Evolutionary conservation across 1,140 invertebrate genomes (phyloP), one percentile per base, ranked within the genome.

Genomic region (Pseudomyrmex pallidus): DNA sequence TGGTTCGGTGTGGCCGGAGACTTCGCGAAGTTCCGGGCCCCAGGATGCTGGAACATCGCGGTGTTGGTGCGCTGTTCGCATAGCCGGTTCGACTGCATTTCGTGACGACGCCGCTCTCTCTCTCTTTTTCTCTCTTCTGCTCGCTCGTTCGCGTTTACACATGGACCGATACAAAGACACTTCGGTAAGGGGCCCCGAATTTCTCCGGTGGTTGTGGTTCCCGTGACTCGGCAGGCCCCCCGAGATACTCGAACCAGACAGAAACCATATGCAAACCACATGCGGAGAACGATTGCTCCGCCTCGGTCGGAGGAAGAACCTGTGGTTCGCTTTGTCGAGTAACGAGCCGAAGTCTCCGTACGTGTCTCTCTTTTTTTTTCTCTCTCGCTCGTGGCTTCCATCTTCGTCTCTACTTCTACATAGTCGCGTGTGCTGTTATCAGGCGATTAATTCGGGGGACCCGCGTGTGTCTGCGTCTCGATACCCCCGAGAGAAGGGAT

Each of bases 51-150:
- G 35, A 35, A 35, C 62, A 17, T 57, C 84, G 74, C 70, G 57
- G 13, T 74, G 15, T 70, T 35, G 35, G 54, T 57, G 48, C 61
- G 83, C 76, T 35, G 59, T 80, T 87, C 68, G 63, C 67, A 35
- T 35, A 90, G 89, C 89, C 88, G 89, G 89, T 90, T 87, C 86
- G 89, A 90, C 89, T 88, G 72, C 89, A 90, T 90, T 90, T 90
- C 74, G 86, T 76, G 89, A 77, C 74, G 76, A 20, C 73, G 73
- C 70, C 61, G 56, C 52, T 44, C 63, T n/a, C 59, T 35, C 35
- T 5, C 0, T 35, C 35, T 35, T 0, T 35, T 5, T 35, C 35
- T 10, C 77, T 52, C 20, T 22, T 15, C 0, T 4, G 1, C 12
- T 2, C 17, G 20, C 13, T 8, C 17, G n/a, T 22, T 9, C 20